Evolutionary conservation across 53 echinoderm and acorn worm genomes (phyloP), one percentile per base, ranked within the genome.

Genomic region (Henricia sp.): DNA sequence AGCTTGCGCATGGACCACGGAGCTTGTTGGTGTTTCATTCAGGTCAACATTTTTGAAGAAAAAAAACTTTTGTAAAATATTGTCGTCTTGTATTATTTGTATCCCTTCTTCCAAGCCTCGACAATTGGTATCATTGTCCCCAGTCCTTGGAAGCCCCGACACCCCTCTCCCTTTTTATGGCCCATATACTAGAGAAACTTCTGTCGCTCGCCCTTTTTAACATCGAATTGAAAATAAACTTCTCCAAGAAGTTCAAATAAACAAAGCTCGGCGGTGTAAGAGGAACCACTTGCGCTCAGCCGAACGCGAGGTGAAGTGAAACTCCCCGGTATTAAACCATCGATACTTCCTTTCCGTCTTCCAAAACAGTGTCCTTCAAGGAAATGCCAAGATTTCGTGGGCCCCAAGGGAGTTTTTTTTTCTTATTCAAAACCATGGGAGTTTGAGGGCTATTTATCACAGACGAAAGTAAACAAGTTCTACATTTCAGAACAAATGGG

Each of bases 211-310:
- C 24, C 28, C 43, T 43, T 33, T 17, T 17, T 52, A 11, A 48
- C 58, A 27, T 30, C 58, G 62, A 26, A 29, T 38, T 62, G 41
- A 9, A 80, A 64, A 80, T 64, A 80, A 80, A 80, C 80, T 34
- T 50, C 48, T 6, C 48, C 34, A 4, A 50, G 63, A 21, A 19
- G 62, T 63, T 80, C 64, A 80, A 80, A 80, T 63, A 63, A 80
- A 80, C 62, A 62, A 80, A 68, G 29, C 52, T 36, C 26, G 17
- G 37, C n/a, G 53, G 53, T 34, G 62, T 12, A 16, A 21, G 32
- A 34, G 23, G 29, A 5, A 12, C 6, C 6, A 6, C 27, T 23
- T 9, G 24, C 56, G 23, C 56, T 56, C 56, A 34, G 20, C 25
- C 28, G 5, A 25, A 58, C 6, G 24, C 28, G 28, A 27, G 25